phyloP scores from a whole-genome alignment of 2,113 vertebrate species.

The Varanus komodoensis region DNA sequence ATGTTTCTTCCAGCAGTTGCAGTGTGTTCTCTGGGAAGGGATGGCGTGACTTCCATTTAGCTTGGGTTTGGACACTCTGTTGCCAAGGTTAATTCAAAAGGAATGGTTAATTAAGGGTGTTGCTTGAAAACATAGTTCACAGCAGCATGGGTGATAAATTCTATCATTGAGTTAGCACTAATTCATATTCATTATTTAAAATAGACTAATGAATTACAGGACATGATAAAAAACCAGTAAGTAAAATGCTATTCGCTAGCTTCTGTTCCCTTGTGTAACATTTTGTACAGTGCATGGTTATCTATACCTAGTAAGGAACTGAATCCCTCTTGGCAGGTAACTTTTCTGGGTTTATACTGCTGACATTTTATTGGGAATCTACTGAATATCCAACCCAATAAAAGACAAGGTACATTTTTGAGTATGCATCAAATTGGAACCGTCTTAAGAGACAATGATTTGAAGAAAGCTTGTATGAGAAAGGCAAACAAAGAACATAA shows the following conservation, averaged over 20 bases:
- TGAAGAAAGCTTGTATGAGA: slow-evolving; percentile 19
- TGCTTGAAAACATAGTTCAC: background rate
- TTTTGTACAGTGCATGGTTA: slow-evolving; percentile 51
- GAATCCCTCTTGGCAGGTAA: slow-evolving; percentile 43
- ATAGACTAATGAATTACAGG: background rate
- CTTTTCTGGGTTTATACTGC: slow-evolving; percentile 58
- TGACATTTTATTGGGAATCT: slow-evolving; percentile 36
- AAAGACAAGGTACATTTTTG: slow-evolving; percentile 51
- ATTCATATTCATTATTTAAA: background rate
- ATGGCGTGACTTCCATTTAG: background rate
- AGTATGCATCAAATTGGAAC: slow-evolving; percentile 24
- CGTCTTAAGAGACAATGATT: slow-evolving; percentile 23
- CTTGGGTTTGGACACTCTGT: background rate
- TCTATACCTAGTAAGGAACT: slow-evolving; percentile 17
- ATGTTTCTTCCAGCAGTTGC: background rate
- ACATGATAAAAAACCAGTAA: background rate
- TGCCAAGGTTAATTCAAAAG: slow-evolving; percentile 6
- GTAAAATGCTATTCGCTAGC: background rate
- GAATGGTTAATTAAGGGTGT: background rate
- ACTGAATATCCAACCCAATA: slow-evolving; percentile 22
- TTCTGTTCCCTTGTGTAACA: background rate
- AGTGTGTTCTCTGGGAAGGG: background rate
- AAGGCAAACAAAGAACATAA: background rate
- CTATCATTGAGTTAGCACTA: background rate
- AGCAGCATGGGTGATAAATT: background rate